phyloP scores from a whole-genome alignment of 2,888 invertebrate genomes.

The Sycophila texana region DNA sequence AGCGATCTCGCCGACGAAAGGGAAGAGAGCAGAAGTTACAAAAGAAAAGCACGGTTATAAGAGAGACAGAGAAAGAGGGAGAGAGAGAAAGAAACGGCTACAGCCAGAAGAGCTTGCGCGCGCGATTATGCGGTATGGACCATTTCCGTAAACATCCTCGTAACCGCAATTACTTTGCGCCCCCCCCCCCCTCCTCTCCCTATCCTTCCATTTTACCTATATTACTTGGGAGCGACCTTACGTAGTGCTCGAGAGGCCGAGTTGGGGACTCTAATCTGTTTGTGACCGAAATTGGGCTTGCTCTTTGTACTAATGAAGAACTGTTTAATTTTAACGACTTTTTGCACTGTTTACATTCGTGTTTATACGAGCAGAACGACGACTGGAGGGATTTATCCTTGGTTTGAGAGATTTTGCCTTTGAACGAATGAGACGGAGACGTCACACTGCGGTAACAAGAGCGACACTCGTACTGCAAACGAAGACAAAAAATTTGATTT shows the following conservation, averaged over 20 bases:
- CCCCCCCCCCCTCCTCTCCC: background rate
- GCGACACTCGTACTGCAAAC: no score
- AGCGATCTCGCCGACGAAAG: background rate
- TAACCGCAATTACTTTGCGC: slow-evolving; percentile 64
- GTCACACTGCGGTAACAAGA: no score
- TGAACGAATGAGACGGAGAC: no score
- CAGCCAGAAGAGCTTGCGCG: background rate
- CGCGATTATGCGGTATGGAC: slow-evolving; percentile 5
- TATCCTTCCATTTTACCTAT: background rate
- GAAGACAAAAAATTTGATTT: no score
- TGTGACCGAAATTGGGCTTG: slow-evolving; percentile 62
- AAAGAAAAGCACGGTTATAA: background rate
- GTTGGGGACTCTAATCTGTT: slow-evolving; percentile 62
- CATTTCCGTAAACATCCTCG: slow-evolving; percentile 55
- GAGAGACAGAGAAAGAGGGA: background rate
- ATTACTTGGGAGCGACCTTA: background rate
- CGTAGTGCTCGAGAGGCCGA: slow-evolving; percentile 12
- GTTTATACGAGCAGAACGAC: no score
- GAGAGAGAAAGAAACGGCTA: background rate
- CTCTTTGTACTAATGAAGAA: slow-evolving; percentile 63
- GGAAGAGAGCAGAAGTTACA: background rate
- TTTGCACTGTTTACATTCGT: slow-evolving; percentile 3
- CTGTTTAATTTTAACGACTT: slow-evolving; percentile 62
- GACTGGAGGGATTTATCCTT: background rate
- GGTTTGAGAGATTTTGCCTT: background rate